These are phyloP conservation scores for Oncorhynchus masou DNA, from an alignment of 2,113 vertebrate species.

Conservation along the genomic window DNA sequence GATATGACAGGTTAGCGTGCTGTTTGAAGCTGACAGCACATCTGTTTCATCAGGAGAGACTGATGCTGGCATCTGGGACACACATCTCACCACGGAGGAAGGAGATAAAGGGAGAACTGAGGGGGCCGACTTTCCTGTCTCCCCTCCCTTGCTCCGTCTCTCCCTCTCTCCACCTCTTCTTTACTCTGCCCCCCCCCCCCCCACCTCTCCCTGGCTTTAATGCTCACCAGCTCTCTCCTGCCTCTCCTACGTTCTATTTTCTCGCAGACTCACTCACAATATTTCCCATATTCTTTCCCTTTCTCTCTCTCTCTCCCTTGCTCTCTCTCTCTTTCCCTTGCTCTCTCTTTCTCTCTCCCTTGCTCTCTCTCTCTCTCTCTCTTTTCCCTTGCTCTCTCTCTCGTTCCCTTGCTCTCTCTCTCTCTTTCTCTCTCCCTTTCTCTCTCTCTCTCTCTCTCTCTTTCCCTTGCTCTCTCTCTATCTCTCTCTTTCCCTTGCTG, in stretches of 20 bases:
- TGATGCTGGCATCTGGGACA: constrained; percentile 87
- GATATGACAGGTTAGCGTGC: constrained; percentile 79
- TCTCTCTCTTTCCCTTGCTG: too few species aligned
- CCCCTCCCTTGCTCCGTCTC: constrained; percentile 52
- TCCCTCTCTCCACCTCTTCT: constrained; percentile 13
- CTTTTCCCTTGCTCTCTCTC: too few species aligned
- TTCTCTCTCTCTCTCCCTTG: too few species aligned
- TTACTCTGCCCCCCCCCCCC: constrained; percentile 20
- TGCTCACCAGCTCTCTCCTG: constrained; percentile 50
- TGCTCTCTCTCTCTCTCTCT: too few species aligned
- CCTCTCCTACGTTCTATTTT: constrained; percentile 37
- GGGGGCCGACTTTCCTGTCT: constrained; percentile 72
- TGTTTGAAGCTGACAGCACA: constrained; percentile 85
- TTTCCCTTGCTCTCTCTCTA: too few species aligned
- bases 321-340: too few species aligned
- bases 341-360: too few species aligned
- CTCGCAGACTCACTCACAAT: neutral
- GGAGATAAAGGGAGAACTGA: constrained; percentile 72
- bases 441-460: too few species aligned
- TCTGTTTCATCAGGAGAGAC: constrained; percentile 85
- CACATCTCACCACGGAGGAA: constrained; percentile 78
- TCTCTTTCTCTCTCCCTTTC: too few species aligned
- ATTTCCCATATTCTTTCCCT: too few species aligned
- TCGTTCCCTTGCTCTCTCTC: too few species aligned
- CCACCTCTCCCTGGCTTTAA: constrained; percentile 57